Conservation (phyloP, 2,113 vertebrate species). For the Dinomys branickii region DNA sequence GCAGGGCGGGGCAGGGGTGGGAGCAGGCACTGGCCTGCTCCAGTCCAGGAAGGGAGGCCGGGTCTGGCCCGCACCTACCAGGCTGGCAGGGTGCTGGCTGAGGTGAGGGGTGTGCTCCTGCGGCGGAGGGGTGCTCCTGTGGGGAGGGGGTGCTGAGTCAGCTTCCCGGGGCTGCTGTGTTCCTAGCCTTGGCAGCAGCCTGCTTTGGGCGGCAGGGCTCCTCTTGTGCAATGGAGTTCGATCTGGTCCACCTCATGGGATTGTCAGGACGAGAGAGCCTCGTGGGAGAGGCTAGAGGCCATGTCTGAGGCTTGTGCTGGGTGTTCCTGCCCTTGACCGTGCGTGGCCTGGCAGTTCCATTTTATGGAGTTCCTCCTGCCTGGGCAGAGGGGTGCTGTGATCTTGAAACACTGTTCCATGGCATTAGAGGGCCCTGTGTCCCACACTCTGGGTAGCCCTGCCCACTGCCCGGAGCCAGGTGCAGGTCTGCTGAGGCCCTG, state of each 20-base stretch:
- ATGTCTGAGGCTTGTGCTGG: rapidly evolving
- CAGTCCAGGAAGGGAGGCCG: background rate
- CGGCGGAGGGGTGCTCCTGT: too few species aligned
- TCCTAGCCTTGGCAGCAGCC: rapidly evolving
- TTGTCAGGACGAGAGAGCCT: rapidly evolving
- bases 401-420: background rate
- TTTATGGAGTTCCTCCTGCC: background rate
- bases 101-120: background rate
- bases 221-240: background rate
- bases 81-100: background rate
- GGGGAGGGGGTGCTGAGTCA: background rate
- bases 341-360: background rate
- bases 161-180: rapidly evolving
- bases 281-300: too few species aligned
- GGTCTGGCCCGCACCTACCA: too few species aligned
- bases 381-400: background rate
- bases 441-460: background rate
- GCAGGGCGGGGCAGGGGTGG: background rate
- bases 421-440: background rate
- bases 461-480: background rate
- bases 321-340: too few species aligned
- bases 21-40: background rate
- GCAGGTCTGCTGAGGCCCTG: background rate
- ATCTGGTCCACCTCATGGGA: background rate
- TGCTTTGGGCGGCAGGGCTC: background rate